Evolutionary conservation across 2,888 invertebrate species (phyloP).

Genomic region (Furcula furcula): DNA sequence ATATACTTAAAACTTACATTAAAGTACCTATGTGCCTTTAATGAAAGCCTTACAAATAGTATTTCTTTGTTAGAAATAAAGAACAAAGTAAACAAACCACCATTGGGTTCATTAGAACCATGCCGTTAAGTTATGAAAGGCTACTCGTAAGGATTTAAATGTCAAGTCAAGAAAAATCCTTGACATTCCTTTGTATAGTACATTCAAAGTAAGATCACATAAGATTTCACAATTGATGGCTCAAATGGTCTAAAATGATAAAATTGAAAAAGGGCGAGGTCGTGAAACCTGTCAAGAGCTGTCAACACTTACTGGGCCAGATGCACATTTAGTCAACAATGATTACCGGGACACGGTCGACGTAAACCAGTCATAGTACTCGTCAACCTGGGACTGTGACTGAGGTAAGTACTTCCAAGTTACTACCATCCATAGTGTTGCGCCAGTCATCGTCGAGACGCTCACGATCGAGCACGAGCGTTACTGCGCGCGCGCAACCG

Average conservation of each 20-base stretch:
- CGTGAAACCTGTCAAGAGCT: slow-evolving; percentile 15
- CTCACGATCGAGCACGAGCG: slow-evolving; percentile 44
- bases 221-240: slow-evolving; percentile 6
- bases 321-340: slow-evolving; percentile 46
- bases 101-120: neutral
- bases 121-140: slow-evolving; percentile 1
- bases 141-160: neutral
- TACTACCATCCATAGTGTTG: slow-evolving; percentile 37
- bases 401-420: slow-evolving; percentile 15
- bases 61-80: neutral
- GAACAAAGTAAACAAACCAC: neutral
- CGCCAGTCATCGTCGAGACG: slow-evolving; percentile 63
- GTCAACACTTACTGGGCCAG: slow-evolving; percentile 17
- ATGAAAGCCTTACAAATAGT: neutral
- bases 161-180: neutral
- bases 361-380: slow-evolving; percentile 63
- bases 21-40: slow-evolving; percentile 22
- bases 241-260: slow-evolving; percentile 17
- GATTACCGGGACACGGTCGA: slow-evolving; percentile 47
- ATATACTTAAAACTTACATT: slow-evolving; percentile 31
- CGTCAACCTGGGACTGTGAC: slow-evolving; percentile 46
- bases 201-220: neutral
- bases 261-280: slow-evolving; percentile 35
- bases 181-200: slow-evolving; percentile 1
- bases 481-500: slow-evolving; percentile 44